These are phyloP conservation scores for Melanaphis sacchari DNA, from an alignment of 1,140 invertebrate species.

Conservation along the genomic window DNA sequence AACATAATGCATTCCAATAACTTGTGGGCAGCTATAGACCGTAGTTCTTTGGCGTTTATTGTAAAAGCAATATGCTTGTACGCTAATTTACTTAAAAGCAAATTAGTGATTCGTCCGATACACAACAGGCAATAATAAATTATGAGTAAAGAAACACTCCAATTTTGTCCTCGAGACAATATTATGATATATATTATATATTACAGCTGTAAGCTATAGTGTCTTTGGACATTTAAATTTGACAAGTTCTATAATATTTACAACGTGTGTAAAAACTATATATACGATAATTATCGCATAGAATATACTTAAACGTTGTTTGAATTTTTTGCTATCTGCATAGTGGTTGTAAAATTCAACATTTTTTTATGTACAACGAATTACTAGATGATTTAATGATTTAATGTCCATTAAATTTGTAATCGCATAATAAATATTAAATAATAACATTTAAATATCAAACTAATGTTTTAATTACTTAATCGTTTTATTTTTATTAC, in stretches of 20 bases:
- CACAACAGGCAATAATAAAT: background rate
- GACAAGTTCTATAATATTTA: background rate
- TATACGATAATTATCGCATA: background rate
- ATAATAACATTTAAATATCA: background rate
- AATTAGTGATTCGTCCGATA: background rate
- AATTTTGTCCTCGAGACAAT: background rate
- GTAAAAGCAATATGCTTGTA: background rate
- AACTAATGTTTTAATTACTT: conserved; percentile 1
- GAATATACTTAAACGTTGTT: background rate
- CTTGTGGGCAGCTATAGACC: background rate
- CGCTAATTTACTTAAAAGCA: background rate
- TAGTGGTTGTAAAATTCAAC: background rate
- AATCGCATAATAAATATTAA: conserved; percentile 3
- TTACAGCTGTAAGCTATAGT: background rate
- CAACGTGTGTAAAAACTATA: background rate
- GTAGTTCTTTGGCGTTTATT: background rate
- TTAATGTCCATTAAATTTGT: background rate
- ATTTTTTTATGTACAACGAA: background rate
- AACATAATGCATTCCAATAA: background rate
- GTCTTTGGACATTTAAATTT: background rate
- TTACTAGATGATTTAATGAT: background rate
- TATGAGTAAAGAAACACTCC: background rate
- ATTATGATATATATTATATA: background rate
- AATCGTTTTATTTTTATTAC: conserved; percentile 8
- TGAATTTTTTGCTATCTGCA: background rate